Percentiles rank a stretch among this genome's conserved stretches.
phyloP scores from a whole-genome alignment of 2,797 vertebrate species.

The Tamandua tetradactyla region DNA sequence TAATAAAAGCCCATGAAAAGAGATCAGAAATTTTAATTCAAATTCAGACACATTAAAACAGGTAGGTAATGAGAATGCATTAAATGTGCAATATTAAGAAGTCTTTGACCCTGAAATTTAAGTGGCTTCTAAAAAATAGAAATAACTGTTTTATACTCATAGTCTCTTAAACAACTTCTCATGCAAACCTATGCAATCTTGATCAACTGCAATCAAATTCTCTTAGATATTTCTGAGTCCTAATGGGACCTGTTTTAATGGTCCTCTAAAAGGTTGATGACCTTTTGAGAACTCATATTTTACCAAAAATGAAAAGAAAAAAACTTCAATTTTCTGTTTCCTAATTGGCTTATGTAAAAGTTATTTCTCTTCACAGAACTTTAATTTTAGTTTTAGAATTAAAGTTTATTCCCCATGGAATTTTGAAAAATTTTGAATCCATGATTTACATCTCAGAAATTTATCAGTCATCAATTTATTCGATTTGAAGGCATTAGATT shows the following conservation, averaged over 20 bases:
- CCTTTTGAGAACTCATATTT: neutral
- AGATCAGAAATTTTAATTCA: neutral
- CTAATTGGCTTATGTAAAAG: neutral
- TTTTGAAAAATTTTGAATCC: neutral
- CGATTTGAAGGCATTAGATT: neutral
- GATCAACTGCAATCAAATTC: neutral
- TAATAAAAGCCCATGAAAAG: neutral
- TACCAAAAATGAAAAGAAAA: neutral
- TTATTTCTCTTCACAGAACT: neutral
- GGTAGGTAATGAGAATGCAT: neutral
- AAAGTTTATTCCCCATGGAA: neutral
- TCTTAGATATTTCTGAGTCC: neutral
- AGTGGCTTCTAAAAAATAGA: neutral
- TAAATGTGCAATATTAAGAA: neutral
- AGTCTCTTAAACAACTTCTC: neutral
- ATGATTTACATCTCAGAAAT: neutral
- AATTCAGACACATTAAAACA: neutral
- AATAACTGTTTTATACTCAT: neutral
- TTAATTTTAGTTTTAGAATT: conserved; percentile 21
- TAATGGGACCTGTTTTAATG: fast-evolving
- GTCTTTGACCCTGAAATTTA: neutral
- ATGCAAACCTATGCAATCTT: neutral
- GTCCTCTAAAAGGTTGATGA: neutral
- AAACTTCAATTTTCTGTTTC: neutral
- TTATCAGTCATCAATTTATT: neutral